Base-by-base conservation (phyloP, 2,113 vertebrate species). In the Alexandromys fortis region DNA sequence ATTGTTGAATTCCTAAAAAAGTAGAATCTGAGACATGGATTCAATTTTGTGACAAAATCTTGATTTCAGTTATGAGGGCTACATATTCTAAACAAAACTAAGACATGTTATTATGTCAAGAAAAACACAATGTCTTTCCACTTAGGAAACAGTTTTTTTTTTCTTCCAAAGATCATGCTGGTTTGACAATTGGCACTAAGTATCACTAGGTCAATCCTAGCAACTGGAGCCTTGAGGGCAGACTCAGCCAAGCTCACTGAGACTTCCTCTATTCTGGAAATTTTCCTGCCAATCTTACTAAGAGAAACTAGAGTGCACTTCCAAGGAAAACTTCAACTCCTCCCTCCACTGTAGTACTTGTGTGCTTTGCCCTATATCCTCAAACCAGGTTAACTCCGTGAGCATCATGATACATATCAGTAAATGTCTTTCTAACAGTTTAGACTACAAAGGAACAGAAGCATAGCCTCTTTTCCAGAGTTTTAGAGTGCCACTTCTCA, bases 401-500 rank as follows among this genome's bases (percentile, higher is more conserved):
- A 22, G 0, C 26, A 65, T 92, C 22, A 38, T 45, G 33, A 58
- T 87, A 61, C 28, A 0, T 5, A 78, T 49, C 38, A 83, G 68
- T 47, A 49, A 73, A 73, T 86, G 3, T 5, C 45, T 38, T 47
- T n/a, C 90, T 92, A 94, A 68, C 13, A 89, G 42, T 75, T 95
- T 78, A 67, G 21, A 63, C 17, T 49, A 47, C 85, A 88, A 73
- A 78, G 42, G 2, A 86, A 19, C 1, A 67, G 49, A 78, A 52
- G 9, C 70, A 30, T 63, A 7, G 13, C 19, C 33, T 52, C 55
- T 38, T 68, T 85, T 55, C 55, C 5, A 7, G 14, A 61, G 47
- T 83, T 95, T 92, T 65, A 45, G 22, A 30, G 90, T 81, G 42
- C 86, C 45, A 76, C 24, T 10, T 94, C 49, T 95, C 11, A 91